These are phyloP conservation scores for Parthenolecanium corni DNA, from an alignment of 2,888 invertebrate species.

Conservation along the genomic window DNA sequence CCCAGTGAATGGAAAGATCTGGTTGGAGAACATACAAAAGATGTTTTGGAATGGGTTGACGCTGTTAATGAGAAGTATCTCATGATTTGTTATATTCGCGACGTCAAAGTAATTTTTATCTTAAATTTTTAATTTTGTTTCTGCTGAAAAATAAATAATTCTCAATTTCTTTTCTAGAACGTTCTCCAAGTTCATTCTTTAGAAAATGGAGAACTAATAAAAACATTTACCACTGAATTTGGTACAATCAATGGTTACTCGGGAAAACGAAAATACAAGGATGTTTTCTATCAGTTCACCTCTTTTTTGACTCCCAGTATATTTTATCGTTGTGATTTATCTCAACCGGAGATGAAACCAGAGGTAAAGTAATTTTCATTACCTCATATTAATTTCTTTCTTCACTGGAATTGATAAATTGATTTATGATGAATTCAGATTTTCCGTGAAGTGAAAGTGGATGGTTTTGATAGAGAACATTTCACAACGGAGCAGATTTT, in stretches of 20 bases:
- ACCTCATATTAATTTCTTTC: background rate
- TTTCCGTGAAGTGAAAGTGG: constrained; percentile 72
- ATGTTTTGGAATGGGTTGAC: constrained; percentile 81
- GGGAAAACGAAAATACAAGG: constrained; percentile 70
- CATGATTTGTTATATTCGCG: constrained; percentile 76
- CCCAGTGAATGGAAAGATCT: constrained; percentile 73
- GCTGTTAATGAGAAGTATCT: constrained; percentile 77
- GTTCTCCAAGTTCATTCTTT: constrained; percentile 69
- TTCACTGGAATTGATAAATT: background rate
- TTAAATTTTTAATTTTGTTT: background rate
- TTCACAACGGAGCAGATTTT: constrained; percentile 82
- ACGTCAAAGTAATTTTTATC: constrained; percentile 61
- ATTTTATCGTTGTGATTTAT: constrained; percentile 78
- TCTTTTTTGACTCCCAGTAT: constrained; percentile 84
- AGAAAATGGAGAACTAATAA: constrained; percentile 55
- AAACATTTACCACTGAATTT: constrained; percentile 67
- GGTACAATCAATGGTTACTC: constrained; percentile 77
- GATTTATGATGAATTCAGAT: constrained; percentile 44
- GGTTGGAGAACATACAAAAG: constrained; percentile 67
- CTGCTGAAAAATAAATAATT: background rate
- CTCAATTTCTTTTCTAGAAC: constrained; percentile 47
- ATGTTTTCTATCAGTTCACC: constrained; percentile 87
- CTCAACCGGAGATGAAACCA: constrained; percentile 49
- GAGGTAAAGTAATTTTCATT: constrained; percentile 40
- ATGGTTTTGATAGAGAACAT: constrained; percentile 62